Evolutionary conservation across 2,113 vertebrate genomes (phyloP).

Genomic region (Pionites leucogaster): DNA sequence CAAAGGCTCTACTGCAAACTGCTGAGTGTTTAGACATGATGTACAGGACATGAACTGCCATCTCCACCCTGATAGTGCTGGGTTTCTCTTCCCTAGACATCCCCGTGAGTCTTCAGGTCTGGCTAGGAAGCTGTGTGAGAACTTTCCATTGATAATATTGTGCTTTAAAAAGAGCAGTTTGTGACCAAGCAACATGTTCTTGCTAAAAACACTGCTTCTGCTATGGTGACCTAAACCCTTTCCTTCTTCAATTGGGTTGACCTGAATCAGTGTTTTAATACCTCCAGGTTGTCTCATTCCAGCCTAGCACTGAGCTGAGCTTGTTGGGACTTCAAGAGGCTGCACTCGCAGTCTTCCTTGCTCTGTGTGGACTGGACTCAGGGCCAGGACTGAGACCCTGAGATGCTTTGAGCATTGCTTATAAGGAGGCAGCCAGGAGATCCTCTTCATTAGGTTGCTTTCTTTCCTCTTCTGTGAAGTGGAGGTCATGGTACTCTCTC

Average conservation of each 20-base stretch:
- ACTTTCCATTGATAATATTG: background rate
- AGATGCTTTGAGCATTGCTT: background rate
- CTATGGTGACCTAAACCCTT: background rate
- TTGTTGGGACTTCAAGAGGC: background rate
- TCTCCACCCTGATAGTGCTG: background rate
- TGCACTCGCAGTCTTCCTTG: rapidly evolving
- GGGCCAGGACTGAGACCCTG: rapidly evolving
- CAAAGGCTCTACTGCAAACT: rapidly evolving
- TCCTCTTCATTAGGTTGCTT: background rate
- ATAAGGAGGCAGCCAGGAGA: background rate
- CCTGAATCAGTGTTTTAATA: background rate
- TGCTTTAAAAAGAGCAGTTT: background rate
- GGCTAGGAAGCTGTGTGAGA: background rate
- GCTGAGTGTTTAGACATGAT: background rate
- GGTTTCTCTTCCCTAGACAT: background rate
- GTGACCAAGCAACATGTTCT: background rate
- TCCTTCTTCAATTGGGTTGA: background rate
- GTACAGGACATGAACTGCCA: rapidly evolving
- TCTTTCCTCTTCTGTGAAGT: background rate
- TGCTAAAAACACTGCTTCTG: background rate
- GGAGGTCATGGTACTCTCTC: too few relatives aligned
- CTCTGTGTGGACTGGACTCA: background rate
- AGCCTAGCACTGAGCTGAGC: background rate
- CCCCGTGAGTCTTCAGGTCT: background rate
- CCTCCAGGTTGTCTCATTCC: background rate